Percentiles rank a stretch among this genome's conserved stretches.
Evolutionary conservation across 2,113 vertebrate genomes (phyloP).

Genomic region (Scopus umbretta): DNA sequence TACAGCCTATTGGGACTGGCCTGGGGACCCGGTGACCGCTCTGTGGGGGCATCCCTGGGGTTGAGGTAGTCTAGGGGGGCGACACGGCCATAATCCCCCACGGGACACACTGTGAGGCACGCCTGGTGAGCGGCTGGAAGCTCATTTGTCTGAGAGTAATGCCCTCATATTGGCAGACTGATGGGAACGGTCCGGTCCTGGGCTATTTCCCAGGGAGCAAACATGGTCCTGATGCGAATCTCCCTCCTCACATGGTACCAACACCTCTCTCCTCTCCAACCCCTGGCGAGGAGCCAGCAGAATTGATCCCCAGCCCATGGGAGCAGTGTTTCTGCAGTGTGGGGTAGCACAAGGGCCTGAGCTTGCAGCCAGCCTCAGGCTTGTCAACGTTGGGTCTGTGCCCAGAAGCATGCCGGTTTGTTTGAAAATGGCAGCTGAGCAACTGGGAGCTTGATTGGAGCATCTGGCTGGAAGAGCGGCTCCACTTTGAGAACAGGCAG

Average conservation of each 20-base stretch:
- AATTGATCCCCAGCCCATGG: not conserved
- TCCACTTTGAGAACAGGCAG: not conserved
- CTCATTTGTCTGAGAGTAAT: not conserved
- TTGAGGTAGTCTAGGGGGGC: not conserved
- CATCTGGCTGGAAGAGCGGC: not conserved
- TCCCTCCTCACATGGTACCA: not conserved
- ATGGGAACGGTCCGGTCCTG: not conserved
- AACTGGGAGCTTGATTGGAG: not conserved
- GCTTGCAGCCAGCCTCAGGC: not conserved
- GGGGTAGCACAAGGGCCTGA: not conserved
- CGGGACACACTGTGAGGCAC: rapidly evolving
- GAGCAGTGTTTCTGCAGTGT: rapidly evolving
- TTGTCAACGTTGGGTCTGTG: not conserved
- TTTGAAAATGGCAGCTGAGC: not conserved
- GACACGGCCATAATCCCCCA: rapidly evolving
- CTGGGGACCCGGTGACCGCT: not conserved
- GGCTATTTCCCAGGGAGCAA: not conserved
- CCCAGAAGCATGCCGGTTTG: not conserved
- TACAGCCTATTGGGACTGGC: not conserved
- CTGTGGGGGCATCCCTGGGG: rapidly evolving
- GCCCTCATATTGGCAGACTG: not conserved
- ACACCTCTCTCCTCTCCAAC: not conserved
- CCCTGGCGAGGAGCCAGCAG: not conserved
- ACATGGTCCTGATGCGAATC: not conserved
- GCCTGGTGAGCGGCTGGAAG: not conserved